phyloP scores from a whole-genome alignment of 2,113 vertebrate genomes.

The Edolisoma coerulescens region DNA sequence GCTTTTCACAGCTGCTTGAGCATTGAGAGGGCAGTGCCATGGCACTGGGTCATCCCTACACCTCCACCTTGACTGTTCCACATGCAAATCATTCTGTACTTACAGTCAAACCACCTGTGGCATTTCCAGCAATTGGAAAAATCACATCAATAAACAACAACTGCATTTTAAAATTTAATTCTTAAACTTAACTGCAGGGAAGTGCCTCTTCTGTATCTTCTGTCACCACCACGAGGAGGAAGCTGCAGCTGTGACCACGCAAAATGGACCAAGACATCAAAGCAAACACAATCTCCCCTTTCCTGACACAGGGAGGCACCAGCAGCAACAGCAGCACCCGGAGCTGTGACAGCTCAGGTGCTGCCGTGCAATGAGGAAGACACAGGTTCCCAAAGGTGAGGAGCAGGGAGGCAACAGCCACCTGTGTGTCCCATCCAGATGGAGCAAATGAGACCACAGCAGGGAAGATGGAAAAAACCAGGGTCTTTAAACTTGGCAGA shows the following conservation, averaged over 20 bases:
- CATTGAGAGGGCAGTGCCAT: fast-evolving
- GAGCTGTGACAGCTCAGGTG: fast-evolving
- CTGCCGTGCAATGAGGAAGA: background rate
- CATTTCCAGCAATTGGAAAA: background rate
- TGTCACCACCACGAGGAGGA: background rate
- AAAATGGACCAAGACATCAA: background rate
- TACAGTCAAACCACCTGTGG: background rate
- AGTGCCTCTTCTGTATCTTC: background rate
- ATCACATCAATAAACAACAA: background rate
- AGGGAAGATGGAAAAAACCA: background rate
- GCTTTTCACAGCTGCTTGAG: background rate
- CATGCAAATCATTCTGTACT: background rate
- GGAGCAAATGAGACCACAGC: fast-evolving
- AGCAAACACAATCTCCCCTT: background rate
- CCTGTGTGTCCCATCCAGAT: fast-evolving
- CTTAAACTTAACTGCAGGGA: background rate
- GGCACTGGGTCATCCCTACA: background rate
- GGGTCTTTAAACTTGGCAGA: background rate
- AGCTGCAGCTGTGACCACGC: background rate
- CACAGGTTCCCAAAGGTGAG: background rate
- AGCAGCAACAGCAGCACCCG: background rate
- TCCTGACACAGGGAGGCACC: background rate
- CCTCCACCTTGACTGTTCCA: background rate
- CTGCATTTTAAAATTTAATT: background rate
- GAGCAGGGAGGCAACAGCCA: background rate